phyloP scores from a whole-genome alignment of 2,888 invertebrate genomes.

The Cenopis cana region DNA sequence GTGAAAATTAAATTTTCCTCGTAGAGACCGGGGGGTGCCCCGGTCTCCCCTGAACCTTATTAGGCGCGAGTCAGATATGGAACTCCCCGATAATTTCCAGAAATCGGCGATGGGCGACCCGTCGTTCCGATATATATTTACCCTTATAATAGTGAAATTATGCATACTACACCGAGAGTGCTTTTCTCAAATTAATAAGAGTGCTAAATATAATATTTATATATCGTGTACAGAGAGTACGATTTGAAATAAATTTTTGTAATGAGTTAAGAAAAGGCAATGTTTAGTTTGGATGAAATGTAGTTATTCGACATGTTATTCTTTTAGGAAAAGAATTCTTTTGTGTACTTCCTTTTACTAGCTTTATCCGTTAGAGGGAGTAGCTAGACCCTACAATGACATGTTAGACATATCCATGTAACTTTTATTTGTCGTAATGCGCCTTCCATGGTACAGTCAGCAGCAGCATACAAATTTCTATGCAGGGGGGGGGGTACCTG shows the following conservation, averaged over 20 bases:
- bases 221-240: slow-evolving; percentile 60
- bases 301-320: slow-evolving; percentile 73
- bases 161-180: slow-evolving; percentile 70
- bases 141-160: slow-evolving; percentile 48
- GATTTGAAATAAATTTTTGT: slow-evolving; percentile 64
- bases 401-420: slow-evolving; percentile 25
- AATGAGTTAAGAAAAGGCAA: slow-evolving; percentile 55
- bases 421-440: slow-evolving; percentile 24
- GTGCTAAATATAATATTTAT: slow-evolving; percentile 54
- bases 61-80: slow-evolving; percentile 24
- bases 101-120: slow-evolving; percentile 5
- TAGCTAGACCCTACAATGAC: slow-evolving; percentile 24
- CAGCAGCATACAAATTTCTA: no score
- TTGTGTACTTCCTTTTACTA: slow-evolving; percentile 67
- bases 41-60: slow-evolving; percentile 45
- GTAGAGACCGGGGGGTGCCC: slow-evolving; percentile 56
- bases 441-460: no score
- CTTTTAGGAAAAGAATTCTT: slow-evolving; percentile 83
- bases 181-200: slow-evolving; percentile 74
- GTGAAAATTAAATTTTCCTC: slow-evolving; percentile 74
- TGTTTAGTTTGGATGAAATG: slow-evolving; percentile 33
- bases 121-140: slow-evolving; percentile 36
- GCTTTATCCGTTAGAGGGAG: slow-evolving; percentile 62
- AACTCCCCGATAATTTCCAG: slow-evolving; percentile 30
- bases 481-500: no score